Base-by-base conservation (phyloP, 2,113 vertebrate genomes). In the Ailuropoda melanoleuca region DNA sequence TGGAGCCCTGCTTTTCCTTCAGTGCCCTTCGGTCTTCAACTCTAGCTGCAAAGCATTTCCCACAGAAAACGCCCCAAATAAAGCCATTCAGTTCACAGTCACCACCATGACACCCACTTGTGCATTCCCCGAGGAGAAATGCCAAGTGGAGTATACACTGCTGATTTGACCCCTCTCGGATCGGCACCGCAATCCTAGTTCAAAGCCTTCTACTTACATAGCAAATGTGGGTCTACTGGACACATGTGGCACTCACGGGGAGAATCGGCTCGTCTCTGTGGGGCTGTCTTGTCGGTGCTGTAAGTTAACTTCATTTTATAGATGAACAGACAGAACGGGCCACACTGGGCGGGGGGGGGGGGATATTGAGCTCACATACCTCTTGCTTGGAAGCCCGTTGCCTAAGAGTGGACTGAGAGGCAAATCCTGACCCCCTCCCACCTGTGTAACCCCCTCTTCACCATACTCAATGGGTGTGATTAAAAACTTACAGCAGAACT, bases 161-260 rank as follows among this genome's bases (percentile, higher is more conserved):
- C 21, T 21, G 0, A 12, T 60, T 14, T 21, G 26, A 21, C 3
- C 3, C 7, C 15, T 48, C 46, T 55, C 12, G 9, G 8, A 29
- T 15, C 1, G 0, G 37, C 17, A 58, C 37, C 0, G 0, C 43
- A 12, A 53, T 8, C 4, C 53, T 78, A 15, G 31, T 50, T 64
- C 50, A 84, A n/a, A 93, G 34, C 31, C 9, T 74, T 39, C 43
- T 46, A 6, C 34, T 60, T 29, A 31, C 4, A 39, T 23, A 19
- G 4, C 0, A 2, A 4, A 31, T 3, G 43, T 50, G 43, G 24
- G 77, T 89, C 1, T 29, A n/a, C 19, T 43, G 60, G 43, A 48
- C 24, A 74, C 12, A 13, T 15, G 10, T 24, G 74, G 6, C 62
- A 46, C 8, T 58, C 26, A 24, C 23, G n/a, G 26, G n/a, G 10